These are phyloP conservation scores for Octopus sinensis DNA, from an alignment of 1,140 invertebrate genomes.

Conservation along the genomic window DNA sequence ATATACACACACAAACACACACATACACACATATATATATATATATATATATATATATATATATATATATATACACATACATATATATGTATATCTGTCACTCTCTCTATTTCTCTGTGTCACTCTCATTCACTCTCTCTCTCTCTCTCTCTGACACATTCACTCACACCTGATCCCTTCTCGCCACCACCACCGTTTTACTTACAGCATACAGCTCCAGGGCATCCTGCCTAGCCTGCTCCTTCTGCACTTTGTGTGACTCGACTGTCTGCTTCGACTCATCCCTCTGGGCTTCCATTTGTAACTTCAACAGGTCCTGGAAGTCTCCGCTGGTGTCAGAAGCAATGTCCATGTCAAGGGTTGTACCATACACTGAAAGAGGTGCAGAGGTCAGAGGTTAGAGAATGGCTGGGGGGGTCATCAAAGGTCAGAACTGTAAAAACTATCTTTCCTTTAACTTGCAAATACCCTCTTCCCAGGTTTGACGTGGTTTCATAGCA, in stretches of 20 bases:
- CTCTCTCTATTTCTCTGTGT: not conserved
- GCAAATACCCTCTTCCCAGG: too few relatives aligned
- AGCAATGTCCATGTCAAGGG: constrained; percentile 81
- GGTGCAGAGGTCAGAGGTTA: not conserved
- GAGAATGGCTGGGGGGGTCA: not conserved
- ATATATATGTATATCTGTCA: not conserved
- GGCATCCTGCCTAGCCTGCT: constrained; percentile 41
- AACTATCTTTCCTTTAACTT: too few relatives aligned
- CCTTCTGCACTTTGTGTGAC: not conserved
- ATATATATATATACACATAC: too few relatives aligned
- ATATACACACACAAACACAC: too few relatives aligned
- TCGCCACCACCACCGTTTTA: not conserved
- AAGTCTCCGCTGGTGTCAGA: constrained; percentile 91
- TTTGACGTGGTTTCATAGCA: too few relatives aligned
- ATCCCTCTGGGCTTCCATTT: constrained; percentile 38
- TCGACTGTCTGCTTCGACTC: constrained; percentile 8
- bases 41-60: too few relatives aligned
- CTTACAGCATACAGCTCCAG: constrained; percentile 45
- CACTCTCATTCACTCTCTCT: not conserved
- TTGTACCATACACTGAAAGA: constrained; percentile 72
- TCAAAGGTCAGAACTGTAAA: not conserved
- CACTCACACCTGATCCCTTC: not conserved
- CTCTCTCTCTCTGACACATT: not conserved
- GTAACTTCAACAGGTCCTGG: constrained; percentile 76
- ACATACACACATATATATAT: too few relatives aligned